Percentiles rank a stretch among this genome's conserved stretches.
These are phyloP conservation scores for Hylomyscus alleni DNA, from an alignment of 2,797 vertebrate species.

Conservation along the genomic window DNA sequence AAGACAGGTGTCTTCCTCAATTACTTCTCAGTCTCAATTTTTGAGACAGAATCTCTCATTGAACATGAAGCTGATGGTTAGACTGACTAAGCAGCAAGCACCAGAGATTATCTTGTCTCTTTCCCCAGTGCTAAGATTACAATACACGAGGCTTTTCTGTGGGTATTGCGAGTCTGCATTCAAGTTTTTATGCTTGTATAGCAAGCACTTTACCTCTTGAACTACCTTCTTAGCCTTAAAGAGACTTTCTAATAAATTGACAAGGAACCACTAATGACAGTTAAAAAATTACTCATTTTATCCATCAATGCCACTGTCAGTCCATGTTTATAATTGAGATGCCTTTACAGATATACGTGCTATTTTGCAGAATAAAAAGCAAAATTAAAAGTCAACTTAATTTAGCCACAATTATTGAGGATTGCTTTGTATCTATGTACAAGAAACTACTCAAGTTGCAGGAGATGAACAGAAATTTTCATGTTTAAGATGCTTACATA, in stretches of 20 bases:
- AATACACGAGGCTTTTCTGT: background rate
- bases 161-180: background rate
- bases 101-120: background rate
- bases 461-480: background rate
- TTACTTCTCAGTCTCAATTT: background rate
- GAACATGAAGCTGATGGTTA: background rate
- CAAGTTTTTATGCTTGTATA: background rate
- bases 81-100: background rate
- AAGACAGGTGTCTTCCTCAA: background rate
- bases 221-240: background rate
- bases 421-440: background rate
- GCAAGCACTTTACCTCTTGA: background rate
- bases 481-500: background rate
- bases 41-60: background rate
- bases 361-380: background rate
- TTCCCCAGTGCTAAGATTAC: background rate
- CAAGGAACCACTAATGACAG: background rate
- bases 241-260: background rate
- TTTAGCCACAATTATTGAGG: background rate
- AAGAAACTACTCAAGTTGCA: background rate
- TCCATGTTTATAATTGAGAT: slow-evolving; percentile 21
- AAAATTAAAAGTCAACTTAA: slow-evolving; percentile 23
- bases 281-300: background rate
- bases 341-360: background rate
- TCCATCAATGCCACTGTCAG: background rate